These are phyloP conservation scores for Tragopan temminckii DNA, from an alignment of 2,797 vertebrate species.

Conservation along the genomic window DNA sequence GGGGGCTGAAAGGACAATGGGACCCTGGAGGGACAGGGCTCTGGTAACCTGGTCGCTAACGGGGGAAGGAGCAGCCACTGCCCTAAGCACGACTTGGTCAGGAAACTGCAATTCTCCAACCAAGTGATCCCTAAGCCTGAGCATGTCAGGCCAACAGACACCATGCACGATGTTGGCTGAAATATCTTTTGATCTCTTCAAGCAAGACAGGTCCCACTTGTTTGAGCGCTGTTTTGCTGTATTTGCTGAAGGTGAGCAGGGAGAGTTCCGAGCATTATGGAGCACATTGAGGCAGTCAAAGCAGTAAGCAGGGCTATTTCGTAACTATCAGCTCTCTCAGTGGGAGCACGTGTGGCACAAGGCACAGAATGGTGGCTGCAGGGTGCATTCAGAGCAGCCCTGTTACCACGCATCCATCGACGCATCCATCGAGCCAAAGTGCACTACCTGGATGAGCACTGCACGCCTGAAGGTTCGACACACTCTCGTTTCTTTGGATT, in stretches of 20 bases:
- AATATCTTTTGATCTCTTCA: neutral
- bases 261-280: accelerated
- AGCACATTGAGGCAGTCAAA: neutral
- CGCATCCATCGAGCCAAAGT: neutral
- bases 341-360: accelerated
- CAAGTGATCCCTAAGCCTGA: neutral
- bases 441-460: neutral
- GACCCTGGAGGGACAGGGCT: too few species aligned
- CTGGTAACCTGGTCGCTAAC: too few species aligned
- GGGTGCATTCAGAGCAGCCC: neutral
- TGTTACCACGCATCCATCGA: too few species aligned
- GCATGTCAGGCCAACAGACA: neutral
- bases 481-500: neutral
- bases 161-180: neutral
- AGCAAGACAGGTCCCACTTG: neutral
- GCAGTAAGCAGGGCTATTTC: neutral
- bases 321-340: accelerated
- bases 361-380: accelerated
- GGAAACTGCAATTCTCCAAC: neutral
- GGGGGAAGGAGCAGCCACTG: neutral
- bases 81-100: neutral
- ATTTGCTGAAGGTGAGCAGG: neutral
- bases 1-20: too few species aligned
- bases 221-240: neutral
- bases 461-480: neutral